phyloP scores from a whole-genome alignment of 2,888 invertebrate genomes.

The Andrena bicolor region DNA sequence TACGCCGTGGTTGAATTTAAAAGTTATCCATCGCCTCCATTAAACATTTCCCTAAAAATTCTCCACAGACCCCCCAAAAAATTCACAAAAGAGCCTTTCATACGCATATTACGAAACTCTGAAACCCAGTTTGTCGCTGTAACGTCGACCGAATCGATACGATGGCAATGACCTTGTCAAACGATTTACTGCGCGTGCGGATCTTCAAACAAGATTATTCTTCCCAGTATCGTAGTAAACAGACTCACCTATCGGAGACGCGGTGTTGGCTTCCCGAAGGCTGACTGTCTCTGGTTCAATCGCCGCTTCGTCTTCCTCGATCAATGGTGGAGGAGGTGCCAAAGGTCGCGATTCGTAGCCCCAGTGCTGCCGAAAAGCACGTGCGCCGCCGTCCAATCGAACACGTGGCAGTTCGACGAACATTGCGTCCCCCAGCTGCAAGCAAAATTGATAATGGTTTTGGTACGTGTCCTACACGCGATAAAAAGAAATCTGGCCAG shows the following conservation, averaged over 20 bases:
- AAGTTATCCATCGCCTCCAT: no score
- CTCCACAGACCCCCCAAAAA: no score
- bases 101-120: no score
- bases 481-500: not conserved
- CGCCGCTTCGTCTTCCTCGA: constrained; percentile 89
- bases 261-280: constrained; percentile 88
- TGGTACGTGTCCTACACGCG: not conserved
- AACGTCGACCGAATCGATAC: no score
- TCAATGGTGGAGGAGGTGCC: constrained; percentile 89
- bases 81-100: no score
- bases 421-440: constrained; percentile 87
- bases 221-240: not conserved
- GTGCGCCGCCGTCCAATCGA: constrained; percentile 89
- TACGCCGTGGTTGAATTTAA: no score
- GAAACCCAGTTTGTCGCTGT: no score
- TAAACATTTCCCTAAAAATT: no score
- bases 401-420: constrained; percentile 88
- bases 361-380: constrained; percentile 88
- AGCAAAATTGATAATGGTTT: constrained; percentile 33
- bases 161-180: no score
- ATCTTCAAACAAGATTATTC: constrained; percentile 32
- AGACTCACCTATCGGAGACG: constrained; percentile 87
- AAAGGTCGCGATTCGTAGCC: constrained; percentile 88
- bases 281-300: constrained; percentile 89
- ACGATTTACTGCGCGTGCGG: not conserved